These are phyloP conservation scores for Leucophenga maculata DNA, from an alignment of 2,888 invertebrate genomes.

Conservation along the genomic window DNA sequence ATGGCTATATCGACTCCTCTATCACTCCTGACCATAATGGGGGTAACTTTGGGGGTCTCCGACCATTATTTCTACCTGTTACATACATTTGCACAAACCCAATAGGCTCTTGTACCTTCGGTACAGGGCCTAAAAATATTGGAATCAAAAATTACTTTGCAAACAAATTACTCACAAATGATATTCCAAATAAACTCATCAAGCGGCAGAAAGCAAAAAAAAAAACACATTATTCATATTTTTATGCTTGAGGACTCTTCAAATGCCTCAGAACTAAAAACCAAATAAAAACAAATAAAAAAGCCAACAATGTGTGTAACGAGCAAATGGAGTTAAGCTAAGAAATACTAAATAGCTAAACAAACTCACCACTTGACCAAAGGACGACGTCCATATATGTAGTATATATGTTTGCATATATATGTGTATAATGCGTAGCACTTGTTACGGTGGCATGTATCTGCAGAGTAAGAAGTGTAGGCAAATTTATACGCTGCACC, in stretches of 20 bases:
- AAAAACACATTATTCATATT: not conserved
- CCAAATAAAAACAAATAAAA: not conserved
- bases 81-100: no score
- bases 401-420: not conserved
- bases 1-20: no score
- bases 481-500: not conserved
- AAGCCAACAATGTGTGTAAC: not conserved
- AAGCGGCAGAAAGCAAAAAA: not conserved
- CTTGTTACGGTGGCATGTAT: not conserved
- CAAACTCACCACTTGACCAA: slow-evolving; percentile 17
- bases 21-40: no score
- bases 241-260: no score
- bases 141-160: slow-evolving; percentile 7
- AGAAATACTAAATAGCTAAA: not conserved
- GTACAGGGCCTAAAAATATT: no score
- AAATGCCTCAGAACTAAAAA: no score
- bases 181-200: slow-evolving; percentile 14
- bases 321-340: not conserved
- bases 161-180: slow-evolving; percentile 21
- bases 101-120: no score
- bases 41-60: no score
- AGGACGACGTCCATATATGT: no score
- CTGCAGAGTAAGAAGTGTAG: no score
- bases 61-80: no score
- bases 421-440: not conserved